These are phyloP conservation scores for Augochlorella aurata DNA, from an alignment of 2,888 invertebrate genomes.

Conservation along the genomic window DNA sequence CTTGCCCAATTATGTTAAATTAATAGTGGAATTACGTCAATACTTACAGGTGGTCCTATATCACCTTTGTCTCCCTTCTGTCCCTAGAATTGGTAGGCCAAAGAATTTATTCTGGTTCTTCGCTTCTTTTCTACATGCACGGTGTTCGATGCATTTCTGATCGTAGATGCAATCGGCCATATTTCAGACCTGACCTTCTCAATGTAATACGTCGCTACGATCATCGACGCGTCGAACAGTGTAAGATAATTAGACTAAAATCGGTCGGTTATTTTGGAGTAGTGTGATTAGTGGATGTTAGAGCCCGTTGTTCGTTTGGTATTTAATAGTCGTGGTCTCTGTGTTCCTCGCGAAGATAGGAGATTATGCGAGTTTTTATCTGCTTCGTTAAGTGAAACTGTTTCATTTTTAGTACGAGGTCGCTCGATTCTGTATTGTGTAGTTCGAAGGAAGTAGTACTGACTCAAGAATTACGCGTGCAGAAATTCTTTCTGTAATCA, in stretches of 20 bases:
- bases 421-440: no score
- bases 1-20: conserved; percentile 44
- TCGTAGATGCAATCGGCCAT: not conserved
- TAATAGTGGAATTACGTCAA: conserved; percentile 64
- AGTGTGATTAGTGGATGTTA: not conserved
- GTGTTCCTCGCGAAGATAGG: no score
- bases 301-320: not conserved
- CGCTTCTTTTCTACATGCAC: conserved; percentile 52
- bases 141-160: conserved; percentile 16
- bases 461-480: no score
- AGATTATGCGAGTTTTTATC: no score
- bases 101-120: conserved; percentile 61
- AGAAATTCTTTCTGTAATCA: no score
- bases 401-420: no score
- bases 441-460: no score
- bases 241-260: conserved; percentile 19
- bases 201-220: conserved; percentile 30
- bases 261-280: conserved; percentile 2
- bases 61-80: conserved; percentile 95
- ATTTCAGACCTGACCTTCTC: not conserved
- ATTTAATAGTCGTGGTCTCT: not conserved
- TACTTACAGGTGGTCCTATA: conserved; percentile 92
- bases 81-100: conserved; percentile 85
- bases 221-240: conserved; percentile 22
- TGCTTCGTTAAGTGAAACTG: no score